Conservation (phyloP, 2,113 vertebrate genomes). For the Gracilinanus agilis region DNA sequence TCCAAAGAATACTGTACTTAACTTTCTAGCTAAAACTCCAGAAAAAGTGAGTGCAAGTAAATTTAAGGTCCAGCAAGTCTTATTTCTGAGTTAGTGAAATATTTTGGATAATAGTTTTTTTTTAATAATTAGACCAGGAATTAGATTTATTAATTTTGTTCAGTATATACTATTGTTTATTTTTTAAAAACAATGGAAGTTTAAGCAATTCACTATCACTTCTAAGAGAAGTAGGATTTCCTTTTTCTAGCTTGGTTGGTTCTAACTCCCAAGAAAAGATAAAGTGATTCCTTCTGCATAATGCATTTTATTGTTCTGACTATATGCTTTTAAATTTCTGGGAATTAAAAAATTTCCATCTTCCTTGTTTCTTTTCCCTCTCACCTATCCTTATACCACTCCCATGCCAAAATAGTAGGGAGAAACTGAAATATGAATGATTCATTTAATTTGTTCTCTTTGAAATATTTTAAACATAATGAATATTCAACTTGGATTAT, state of each 20-base stretch:
- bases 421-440: neutral
- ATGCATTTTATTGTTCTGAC: neutral
- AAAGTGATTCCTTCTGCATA: neutral
- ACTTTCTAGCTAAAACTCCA: no score
- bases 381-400: neutral
- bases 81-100: neutral
- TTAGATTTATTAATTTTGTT: neutral
- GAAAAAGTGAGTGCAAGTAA: neutral
- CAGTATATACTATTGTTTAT: neutral
- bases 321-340: neutral
- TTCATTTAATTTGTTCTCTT: neutral
- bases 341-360: neutral
- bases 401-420: neutral
- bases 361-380: neutral
- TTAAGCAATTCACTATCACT: neutral
- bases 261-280: neutral
- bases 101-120: neutral
- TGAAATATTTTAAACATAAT: neutral
- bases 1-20: neutral
- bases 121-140: neutral
- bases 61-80: neutral
- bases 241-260: neutral
- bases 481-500: neutral
- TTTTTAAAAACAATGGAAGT: neutral
- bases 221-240: neutral